Conservation (phyloP, 2,797 vertebrate species). For the Acrocephalus scirpaceus region DNA sequence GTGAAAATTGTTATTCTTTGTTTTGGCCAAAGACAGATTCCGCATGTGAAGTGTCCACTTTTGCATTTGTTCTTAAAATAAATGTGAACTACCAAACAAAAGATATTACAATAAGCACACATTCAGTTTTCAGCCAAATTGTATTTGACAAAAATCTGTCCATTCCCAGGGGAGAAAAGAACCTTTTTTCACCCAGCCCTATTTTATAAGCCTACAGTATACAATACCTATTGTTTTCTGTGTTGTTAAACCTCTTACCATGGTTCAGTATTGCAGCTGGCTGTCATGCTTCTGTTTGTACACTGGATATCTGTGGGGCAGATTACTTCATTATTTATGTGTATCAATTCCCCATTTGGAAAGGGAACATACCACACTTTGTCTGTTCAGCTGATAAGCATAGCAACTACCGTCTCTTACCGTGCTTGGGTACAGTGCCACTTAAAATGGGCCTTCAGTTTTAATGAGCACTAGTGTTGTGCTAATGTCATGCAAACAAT, state of each 20-base stretch:
- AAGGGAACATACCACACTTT: background rate
- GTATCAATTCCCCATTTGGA: conserved; percentile 36
- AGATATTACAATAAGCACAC: background rate
- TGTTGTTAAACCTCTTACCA: conserved; percentile 39
- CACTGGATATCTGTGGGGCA: conserved; percentile 30
- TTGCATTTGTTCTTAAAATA: background rate
- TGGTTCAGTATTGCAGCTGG: conserved; percentile 19
- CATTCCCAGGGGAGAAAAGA: conserved; percentile 16
- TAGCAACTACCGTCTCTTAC: background rate
- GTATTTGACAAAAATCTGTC: conserved; percentile 19
- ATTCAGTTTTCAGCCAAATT: conserved; percentile 4
- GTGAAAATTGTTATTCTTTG: background rate
- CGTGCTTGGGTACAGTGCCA: background rate
- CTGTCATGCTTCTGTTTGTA: conserved; percentile 31
- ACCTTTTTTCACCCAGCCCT: background rate
- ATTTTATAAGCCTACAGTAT: conserved; percentile 44
- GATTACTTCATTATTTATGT: conserved; percentile 39
- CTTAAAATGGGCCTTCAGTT: background rate
- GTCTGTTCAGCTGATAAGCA: conserved; percentile 46
- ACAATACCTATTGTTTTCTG: conserved; percentile 63
- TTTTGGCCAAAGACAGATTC: background rate
- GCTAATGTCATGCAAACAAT: conserved; percentile 29
- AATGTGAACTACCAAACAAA: background rate
- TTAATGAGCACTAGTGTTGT: background rate
- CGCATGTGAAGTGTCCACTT: background rate